Base-by-base conservation (phyloP, 2,113 vertebrate genomes). In the Entelurus aequoreus region DNA sequence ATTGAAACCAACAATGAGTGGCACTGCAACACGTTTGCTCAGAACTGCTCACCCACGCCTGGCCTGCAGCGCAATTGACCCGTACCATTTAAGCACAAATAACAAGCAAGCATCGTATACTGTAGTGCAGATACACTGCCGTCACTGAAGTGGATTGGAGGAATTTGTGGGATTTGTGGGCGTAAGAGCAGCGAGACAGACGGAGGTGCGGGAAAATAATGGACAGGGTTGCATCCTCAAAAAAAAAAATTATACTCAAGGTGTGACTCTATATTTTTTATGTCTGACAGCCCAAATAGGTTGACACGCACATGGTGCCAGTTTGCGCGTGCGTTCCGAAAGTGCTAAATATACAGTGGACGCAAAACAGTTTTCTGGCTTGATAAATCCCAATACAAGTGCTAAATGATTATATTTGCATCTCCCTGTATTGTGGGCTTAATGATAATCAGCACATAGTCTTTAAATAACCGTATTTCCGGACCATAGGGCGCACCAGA, bases 31-130 rank as follows among this genome's bases (percentile, higher is more conserved):
- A 6, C 86, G 80, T 72, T 76, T 63, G n/a, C 48, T 76, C 55
- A 76, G 68, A 73, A 65, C 80, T 71, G 54, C 60, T 50, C 50
- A 69, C 36, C 65, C 16, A 40, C 16, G 62, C 51, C 37, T 13
- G 53, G 14, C 60, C 21, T 28, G 21, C 21, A 28, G 36, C 35
- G 63, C 70, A 68, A 7, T 51, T 15, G 8, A 49, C 46, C 21
- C 37, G 66, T 36, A 44, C 54, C 8, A 71, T 44, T 19, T 6
- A 66, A 7, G 10, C n/a, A 54, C 35, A 46, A 48, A 42, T 16
- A 28, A 52, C 35, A 37, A 35, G 15, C 36, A 16, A 11, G 15
- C 37, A n/a, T 37, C n/a, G 3, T 55, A 10, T 63, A 16, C 10
- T 44, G 42, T 44, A 44, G 42, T 44, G 59, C 28, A 62, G 37